phyloP scores from a whole-genome alignment of 2,797 vertebrate genomes.

The Hippocampus kuda region DNA sequence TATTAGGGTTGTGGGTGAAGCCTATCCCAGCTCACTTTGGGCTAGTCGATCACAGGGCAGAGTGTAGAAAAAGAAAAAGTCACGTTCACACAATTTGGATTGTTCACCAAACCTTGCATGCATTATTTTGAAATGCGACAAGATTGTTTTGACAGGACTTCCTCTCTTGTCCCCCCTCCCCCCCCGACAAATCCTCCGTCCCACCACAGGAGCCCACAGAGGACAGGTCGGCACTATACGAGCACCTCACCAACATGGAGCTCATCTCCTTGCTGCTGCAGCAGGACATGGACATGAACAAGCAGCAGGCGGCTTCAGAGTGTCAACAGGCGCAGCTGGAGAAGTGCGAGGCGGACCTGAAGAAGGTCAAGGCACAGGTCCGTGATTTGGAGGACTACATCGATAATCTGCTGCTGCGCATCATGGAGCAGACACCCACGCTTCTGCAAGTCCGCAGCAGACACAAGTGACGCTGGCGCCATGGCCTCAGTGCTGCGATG shows the following conservation, averaged over 20 bases:
- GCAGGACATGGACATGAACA: constrained; percentile 82
- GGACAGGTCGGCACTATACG: constrained; percentile 75
- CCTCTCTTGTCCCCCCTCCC: background rate
- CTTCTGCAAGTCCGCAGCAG: constrained; percentile 82
- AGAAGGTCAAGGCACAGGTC: constrained; percentile 78
- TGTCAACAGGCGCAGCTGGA: constrained; percentile 61
- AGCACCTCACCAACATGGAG: constrained; percentile 90
- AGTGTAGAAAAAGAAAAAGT: no score
- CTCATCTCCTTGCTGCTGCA: constrained; percentile 87
- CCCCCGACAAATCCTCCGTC: background rate
- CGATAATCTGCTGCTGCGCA: constrained; percentile 87
- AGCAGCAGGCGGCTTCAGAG: constrained; percentile 58
- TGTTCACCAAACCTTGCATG: no score
- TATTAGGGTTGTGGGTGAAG: no score
- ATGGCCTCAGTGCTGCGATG: no score
- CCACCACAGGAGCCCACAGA: constrained; percentile 39
- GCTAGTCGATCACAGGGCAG: no score
- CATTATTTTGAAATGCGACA: background rate
- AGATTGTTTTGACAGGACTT: background rate
- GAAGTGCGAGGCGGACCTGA: constrained; percentile 81
- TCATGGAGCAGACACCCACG: constrained; percentile 93
- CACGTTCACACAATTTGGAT: no score
- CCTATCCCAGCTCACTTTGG: no score
- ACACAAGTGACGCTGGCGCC: constrained; percentile 59
- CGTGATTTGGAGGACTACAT: constrained; percentile 95